These are phyloP conservation scores for Medauroidea extradentata DNA, from an alignment of 1,140 invertebrate species.

Conservation along the genomic window DNA sequence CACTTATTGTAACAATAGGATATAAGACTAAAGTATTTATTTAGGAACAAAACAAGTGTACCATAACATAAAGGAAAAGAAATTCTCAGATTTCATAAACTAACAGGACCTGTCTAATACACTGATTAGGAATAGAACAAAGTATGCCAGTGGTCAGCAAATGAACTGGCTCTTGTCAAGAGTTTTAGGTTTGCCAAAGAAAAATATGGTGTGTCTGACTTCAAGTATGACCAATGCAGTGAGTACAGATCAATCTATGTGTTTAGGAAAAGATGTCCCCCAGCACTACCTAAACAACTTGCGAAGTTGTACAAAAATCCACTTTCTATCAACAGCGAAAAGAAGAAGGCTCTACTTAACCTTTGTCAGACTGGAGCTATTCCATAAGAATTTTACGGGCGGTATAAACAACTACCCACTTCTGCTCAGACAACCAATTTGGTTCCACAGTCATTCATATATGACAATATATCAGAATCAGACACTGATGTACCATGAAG, in stretches of 20 bases:
- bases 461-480: background rate
- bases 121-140: constrained; percentile 9
- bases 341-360: background rate
- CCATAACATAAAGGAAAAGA: too few relatives aligned
- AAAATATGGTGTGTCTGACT: background rate
- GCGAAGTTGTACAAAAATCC: background rate
- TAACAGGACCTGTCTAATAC: too few relatives aligned
- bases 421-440: background rate
- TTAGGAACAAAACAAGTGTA: too few relatives aligned
- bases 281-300: background rate
- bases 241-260: background rate
- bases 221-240: background rate
- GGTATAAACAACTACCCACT: background rate
- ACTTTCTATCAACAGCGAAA: background rate
- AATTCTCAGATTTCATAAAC: too few relatives aligned
- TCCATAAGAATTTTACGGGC: background rate
- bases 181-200: background rate
- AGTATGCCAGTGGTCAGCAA: background rate
- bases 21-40: too few relatives aligned
- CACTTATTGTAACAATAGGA: too few relatives aligned
- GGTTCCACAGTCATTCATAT: background rate
- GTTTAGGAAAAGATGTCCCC: background rate
- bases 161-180: background rate
- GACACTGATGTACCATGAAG: background rate
- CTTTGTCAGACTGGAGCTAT: background rate